Base-by-base conservation (phyloP, 2,888 invertebrate species). In the Ellobium chinense region DNA sequence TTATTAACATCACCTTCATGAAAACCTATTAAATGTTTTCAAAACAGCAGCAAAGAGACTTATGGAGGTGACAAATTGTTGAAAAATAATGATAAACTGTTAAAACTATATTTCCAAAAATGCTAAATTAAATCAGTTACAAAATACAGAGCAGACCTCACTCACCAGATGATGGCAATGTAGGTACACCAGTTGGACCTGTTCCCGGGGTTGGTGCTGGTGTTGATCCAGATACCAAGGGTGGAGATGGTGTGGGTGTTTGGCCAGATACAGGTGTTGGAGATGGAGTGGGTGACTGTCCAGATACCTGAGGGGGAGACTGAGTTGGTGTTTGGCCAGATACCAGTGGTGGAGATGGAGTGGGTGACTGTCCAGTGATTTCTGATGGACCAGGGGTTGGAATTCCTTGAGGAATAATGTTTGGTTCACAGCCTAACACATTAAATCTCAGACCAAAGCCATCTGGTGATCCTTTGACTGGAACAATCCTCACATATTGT, bases 361-460 rank as follows among this genome's bases (percentile, higher is more conserved):
- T n/a, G n/a, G n/a, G n/a, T n/a, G n/a, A n/a, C n/a, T n/a, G n/a
- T n/a, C n/a, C n/a, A n/a, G n/a, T n/a, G n/a, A n/a, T n/a, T n/a
- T n/a, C n/a, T n/a, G n/a, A 36, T 60, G 77, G 74, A 58, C 69
- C 81, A 36, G 58, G 60, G 56, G 72, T 72, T 56, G 24, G 58
- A 34, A 34, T 72, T 24, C 2, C 24, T n/a, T 27, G 31, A n/a
- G 60, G 72, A 29, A 58, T 56, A 29, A 78, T 74, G 63, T 87
- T 86, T 34, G 88, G 88, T 46, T 85, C 85, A 81, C 90, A 90
- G n/a, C 90, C 90, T 2, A 89, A 63, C 24, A 90, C 80, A 70
- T 89, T 87, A 46, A 88, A 84, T 24, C 90, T 79, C 34, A 89
- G 78, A 14, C 86, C 88, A 24, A 85, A 77, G n/a, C 86, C 86